Percentiles rank a stretch among this genome's conserved stretches.
These are phyloP conservation scores for Adineta ricciae DNA, from an alignment of 2,888 invertebrate genomes.

Conservation along the genomic window DNA sequence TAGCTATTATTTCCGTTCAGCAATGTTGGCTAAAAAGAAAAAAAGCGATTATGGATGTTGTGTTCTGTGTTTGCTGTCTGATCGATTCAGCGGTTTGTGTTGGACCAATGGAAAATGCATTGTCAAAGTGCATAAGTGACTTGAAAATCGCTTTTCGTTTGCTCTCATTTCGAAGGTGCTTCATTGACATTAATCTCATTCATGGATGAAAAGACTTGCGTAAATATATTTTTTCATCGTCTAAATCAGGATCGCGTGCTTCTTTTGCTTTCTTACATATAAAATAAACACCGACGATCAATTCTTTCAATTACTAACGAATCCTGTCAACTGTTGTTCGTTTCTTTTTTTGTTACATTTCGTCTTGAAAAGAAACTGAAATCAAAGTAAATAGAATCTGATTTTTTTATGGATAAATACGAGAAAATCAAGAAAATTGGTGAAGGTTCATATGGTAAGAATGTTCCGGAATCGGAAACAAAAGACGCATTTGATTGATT, in stretches of 20 bases:
- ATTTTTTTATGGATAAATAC: constrained; percentile 32
- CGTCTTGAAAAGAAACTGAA: not conserved
- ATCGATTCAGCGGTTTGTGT: not conserved
- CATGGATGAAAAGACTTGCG: not conserved
- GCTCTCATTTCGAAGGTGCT: not conserved
- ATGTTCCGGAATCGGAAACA: no score
- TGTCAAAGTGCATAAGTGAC: not conserved
- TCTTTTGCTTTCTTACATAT: not conserved
- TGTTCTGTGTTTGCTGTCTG: not conserved
- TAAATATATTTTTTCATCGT: not conserved
- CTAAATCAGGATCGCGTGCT: not conserved
- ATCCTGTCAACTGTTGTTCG: not conserved
- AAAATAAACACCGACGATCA: not conserved
- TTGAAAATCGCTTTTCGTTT: not conserved
- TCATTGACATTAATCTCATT: not conserved
- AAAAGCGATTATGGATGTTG: not conserved
- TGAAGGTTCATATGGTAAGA: constrained; percentile 33
- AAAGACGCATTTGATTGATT: no score
- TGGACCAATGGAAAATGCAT: not conserved
- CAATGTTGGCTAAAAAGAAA: not conserved
- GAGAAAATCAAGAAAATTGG: constrained; percentile 34
- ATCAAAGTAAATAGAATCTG: not conserved
- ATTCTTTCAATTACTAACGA: not conserved
- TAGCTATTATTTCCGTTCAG: not conserved
- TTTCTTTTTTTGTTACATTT: not conserved